Base-by-base conservation (phyloP, 2,113 vertebrate species). In the Meles meles region DNA sequence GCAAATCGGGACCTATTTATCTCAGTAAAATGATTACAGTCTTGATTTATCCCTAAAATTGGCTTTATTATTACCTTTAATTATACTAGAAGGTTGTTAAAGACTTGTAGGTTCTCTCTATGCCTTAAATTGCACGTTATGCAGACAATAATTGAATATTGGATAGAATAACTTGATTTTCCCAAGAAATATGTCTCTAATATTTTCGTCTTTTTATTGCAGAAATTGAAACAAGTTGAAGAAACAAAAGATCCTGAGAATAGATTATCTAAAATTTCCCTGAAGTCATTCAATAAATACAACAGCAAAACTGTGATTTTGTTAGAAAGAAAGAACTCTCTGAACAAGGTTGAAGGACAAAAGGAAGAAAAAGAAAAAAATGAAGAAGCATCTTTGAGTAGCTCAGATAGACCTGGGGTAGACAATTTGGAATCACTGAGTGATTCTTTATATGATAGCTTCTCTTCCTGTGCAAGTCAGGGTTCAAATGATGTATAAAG, bases 371-470 rank as follows among this genome's bases (percentile, higher is more conserved):
- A 96, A 44, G 97, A 96, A 82, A 98, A 97, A 96, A 98, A 89
- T 63, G 99, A 98, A 94, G 99, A 96, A 74, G 96, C 98, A 52
- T 98, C 99, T 94, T 97, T 98, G 90, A 98, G 94, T 55, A 98
- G 98, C 94, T 98, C 97, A 0, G 93, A 97, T 34, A 98, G 98
- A 96, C 98, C 99, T 13, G 98, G 98, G 1, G 15, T 81, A 52
- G 99, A 99, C 96, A 98, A 99, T 25, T 95, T 98, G 76, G 99
- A 99, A 94, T 99, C 99, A 57, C 97, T 99, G 97, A 99, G 99
- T 0, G 99, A 99, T 98, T 99, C 99, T 29, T 98, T 99, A 2
- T 99, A 99, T 0, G 99, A 99, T 79, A 99, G 99, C 97, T 99
- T 99, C 98, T 99, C 99, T 83, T 99, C 99, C 9, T 99, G 99